Evolutionary conservation across 2,888 invertebrate species (phyloP).

Genomic region (Villa cingulata): DNA sequence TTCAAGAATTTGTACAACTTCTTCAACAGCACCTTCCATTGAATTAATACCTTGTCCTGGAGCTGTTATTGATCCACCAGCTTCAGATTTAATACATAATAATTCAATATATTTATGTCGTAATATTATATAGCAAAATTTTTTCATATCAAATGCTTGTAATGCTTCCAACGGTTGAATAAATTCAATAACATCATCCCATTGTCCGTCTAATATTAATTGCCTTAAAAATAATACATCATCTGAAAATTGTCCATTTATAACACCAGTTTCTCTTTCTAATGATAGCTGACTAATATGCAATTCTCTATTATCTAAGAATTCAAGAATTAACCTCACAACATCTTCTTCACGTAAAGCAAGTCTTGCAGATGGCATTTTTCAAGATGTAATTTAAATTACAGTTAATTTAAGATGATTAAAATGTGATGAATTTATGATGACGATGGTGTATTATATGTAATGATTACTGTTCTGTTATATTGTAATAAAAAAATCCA

Average conservation of each 20-base stretch:
- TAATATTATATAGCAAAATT: slow-evolving; percentile 74
- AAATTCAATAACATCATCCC: slow-evolving; percentile 95
- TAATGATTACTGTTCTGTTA: no score
- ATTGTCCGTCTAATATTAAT: slow-evolving; percentile 91
- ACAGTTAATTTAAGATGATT: background rate
- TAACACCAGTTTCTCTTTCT: slow-evolving; percentile 89
- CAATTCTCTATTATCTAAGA: slow-evolving; percentile 75
- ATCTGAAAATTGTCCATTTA: slow-evolving; percentile 85
- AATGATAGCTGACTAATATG: slow-evolving; percentile 83
- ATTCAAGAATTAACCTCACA: slow-evolving; percentile 70
- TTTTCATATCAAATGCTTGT: slow-evolving; percentile 68
- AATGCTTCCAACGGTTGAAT: slow-evolving; percentile 80
- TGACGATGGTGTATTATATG: no score
- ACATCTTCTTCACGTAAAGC: slow-evolving; percentile 81
- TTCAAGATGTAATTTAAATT: slow-evolving; percentile 1
- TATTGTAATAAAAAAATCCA: no score
- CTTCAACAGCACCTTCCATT: slow-evolving; percentile 85
- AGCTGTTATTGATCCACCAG: slow-evolving; percentile 61
- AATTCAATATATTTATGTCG: slow-evolving; percentile 90
- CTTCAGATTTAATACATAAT: slow-evolving; percentile 87
- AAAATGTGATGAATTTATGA: background rate
- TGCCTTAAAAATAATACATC: slow-evolving; percentile 88
- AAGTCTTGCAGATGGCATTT: slow-evolving; percentile 74
- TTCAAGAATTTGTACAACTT: slow-evolving; percentile 81
- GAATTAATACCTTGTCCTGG: slow-evolving; percentile 60